Evolutionary conservation across 2,888 invertebrate genomes (phyloP).

Genomic region (Eremobia ochroleuca): DNA sequence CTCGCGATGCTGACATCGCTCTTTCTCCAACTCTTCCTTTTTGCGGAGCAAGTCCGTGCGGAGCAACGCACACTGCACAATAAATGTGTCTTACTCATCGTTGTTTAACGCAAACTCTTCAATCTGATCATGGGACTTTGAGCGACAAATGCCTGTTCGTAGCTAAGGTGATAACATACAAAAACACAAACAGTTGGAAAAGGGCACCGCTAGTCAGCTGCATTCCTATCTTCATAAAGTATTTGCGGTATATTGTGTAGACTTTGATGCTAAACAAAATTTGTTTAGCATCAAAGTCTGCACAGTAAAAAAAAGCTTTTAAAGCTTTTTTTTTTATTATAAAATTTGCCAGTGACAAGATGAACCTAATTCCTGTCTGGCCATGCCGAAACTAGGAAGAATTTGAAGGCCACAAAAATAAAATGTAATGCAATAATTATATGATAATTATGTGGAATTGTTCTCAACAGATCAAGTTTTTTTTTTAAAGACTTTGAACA

Average conservation of each 20-base stretch:
- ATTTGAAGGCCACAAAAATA: background rate
- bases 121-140: background rate
- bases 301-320: too few relatives aligned
- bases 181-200: background rate
- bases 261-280: background rate
- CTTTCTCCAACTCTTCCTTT: slow-evolving; percentile 91
- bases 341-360: background rate
- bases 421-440: background rate
- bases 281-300: too few relatives aligned
- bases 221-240: background rate
- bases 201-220: background rate
- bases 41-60: slow-evolving; percentile 82
- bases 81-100: background rate
- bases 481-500: background rate
- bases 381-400: background rate
- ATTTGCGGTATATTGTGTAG: background rate
- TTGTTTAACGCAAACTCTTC: background rate
- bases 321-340: background rate
- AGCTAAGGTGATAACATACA: background rate
- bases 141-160: background rate
- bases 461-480: too few relatives aligned
- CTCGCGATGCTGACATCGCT: slow-evolving; percentile 91
- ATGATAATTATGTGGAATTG: background rate
- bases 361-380: background rate
- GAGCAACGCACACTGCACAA: slow-evolving; percentile 84